Evolutionary conservation across 2,113 vertebrate genomes (phyloP).

Genomic region (Todiramphus saurophagus): DNA sequence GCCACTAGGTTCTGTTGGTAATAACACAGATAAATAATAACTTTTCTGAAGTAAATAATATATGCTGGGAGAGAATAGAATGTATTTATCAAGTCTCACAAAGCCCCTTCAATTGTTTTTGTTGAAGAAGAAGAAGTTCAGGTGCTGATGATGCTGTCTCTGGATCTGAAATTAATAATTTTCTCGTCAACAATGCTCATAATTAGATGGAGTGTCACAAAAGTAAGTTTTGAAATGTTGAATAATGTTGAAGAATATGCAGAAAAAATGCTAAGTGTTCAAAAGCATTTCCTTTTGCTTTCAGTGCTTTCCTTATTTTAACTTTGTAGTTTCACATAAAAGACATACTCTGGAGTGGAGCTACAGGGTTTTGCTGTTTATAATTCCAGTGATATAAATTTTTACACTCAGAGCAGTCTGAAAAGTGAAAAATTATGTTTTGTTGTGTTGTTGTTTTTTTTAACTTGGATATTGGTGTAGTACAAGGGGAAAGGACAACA

Average conservation of each 20-base stretch:
- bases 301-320: neutral
- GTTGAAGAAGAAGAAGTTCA: neutral
- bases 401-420: neutral
- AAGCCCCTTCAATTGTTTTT: neutral
- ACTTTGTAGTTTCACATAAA: neutral
- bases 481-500: neutral
- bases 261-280: neutral
- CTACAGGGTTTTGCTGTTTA: neutral
- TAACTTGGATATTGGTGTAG: neutral
- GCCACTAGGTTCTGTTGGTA: neutral
- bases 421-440: neutral
- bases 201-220: neutral
- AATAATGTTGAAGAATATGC: neutral
- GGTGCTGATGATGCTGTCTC: neutral
- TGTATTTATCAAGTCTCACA: neutral
- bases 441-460: neutral
- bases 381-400: neutral
- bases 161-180: neutral
- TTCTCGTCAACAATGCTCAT: neutral
- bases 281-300: neutral
- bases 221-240: neutral
- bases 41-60: neutral
- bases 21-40: neutral
- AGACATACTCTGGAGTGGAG: neutral
- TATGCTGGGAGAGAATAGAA: neutral